A percentile compares a stretch with the other conserved stretches of the same genome.
These are phyloP conservation scores for Pristionchus maxplancki DNA, from an alignment of 2,888 invertebrate species.

Conservation along the genomic window DNA sequence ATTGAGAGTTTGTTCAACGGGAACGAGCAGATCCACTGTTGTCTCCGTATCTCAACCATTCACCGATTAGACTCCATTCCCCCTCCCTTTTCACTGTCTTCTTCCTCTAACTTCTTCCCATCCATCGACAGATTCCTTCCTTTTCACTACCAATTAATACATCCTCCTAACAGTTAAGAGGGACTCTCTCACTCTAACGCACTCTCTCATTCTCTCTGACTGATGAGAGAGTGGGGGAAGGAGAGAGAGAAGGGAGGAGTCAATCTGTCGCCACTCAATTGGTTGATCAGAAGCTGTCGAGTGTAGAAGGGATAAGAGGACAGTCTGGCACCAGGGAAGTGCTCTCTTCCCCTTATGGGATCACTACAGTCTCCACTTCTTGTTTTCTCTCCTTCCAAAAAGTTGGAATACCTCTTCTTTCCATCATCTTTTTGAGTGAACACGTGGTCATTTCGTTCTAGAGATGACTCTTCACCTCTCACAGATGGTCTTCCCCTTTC, in stretches of 20 bases:
- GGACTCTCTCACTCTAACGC: neutral
- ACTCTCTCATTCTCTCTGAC: neutral
- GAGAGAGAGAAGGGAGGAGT: neutral
- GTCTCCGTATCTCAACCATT: conserved; percentile 70
- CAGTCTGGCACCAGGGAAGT: neutral
- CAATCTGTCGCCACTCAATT: conserved; percentile 39
- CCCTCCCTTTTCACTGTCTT: neutral
- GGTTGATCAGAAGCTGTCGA: conserved; percentile 5
- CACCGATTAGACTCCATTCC: neutral
- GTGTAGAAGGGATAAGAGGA: neutral
- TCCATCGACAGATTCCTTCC: conserved; percentile 10
- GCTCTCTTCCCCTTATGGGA: neutral
- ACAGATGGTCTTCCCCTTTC: conserved; percentile 26
- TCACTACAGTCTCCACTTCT: neutral
- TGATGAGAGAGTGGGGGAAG: neutral
- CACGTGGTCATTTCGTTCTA: neutral
- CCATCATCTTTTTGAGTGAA: neutral
- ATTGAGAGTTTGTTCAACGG: conserved; percentile 72
- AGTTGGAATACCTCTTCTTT: neutral
- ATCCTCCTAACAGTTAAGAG: neutral
- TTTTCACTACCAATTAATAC: neutral
- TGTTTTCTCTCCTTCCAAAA: neutral
- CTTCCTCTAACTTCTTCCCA: neutral
- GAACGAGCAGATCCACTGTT: conserved; percentile 74
- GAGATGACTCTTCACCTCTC: neutral